phyloP scores from a whole-genome alignment of 2,888 invertebrate genomes.

The Diarsia dahlii region DNA sequence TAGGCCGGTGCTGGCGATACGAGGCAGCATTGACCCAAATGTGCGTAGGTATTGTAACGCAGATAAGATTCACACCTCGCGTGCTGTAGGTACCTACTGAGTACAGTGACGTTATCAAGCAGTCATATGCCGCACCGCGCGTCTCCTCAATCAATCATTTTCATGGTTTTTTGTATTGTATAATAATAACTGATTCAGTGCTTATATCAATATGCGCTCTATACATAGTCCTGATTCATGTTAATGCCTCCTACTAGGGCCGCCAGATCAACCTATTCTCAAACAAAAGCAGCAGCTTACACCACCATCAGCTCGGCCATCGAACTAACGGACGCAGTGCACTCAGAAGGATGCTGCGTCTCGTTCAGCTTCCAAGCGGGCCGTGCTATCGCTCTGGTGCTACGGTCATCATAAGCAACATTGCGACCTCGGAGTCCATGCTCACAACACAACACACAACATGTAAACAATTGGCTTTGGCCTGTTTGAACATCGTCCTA shows the following conservation, averaged over 20 bases:
- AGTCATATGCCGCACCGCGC: not conserved
- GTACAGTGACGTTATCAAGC: constrained; percentile 1
- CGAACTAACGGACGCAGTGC: not conserved
- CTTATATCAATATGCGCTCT: not conserved
- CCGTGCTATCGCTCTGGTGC: not conserved
- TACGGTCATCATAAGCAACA: not conserved
- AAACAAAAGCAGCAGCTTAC: not conserved
- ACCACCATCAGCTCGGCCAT: not conserved
- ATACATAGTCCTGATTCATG: not conserved
- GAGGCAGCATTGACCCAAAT: constrained; percentile 54
- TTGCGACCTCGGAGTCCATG: not conserved
- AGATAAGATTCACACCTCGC: constrained; percentile 38
- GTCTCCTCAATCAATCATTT: constrained; percentile 4
- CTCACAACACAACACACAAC: not conserved
- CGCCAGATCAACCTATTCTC: not conserved
- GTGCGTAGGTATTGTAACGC: constrained; percentile 14
- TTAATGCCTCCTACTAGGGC: not conserved
- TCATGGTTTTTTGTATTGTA: not conserved
- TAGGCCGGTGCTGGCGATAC: constrained; percentile 2
- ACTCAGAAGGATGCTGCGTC: not conserved
- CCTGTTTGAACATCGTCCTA: not conserved
- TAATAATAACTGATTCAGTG: not conserved
- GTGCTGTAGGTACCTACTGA: not conserved
- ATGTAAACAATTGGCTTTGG: not conserved
- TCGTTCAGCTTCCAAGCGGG: not conserved